Evolutionary conservation across 1,140 invertebrate genomes (phyloP).

Genomic region (Caenorhabditis tropicalis): DNA sequence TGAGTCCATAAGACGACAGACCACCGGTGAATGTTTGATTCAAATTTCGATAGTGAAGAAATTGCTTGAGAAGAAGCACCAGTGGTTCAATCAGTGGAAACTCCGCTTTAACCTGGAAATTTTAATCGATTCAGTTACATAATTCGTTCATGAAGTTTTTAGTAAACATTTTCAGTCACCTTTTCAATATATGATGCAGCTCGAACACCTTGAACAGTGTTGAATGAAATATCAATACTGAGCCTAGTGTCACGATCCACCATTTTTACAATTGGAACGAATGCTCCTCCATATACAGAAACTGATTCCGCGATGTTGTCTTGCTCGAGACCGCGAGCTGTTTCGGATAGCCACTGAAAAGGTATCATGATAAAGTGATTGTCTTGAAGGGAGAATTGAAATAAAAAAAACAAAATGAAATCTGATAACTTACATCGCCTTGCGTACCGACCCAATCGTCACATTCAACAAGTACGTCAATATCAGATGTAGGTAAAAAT

Average conservation of each 20-base stretch:
- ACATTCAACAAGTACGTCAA: slow-evolving; percentile 55
- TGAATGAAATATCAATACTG: slow-evolving; percentile 54
- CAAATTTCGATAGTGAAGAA: slow-evolving; percentile 39
- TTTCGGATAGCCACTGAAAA: slow-evolving; percentile 37
- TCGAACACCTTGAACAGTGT: slow-evolving; percentile 53
- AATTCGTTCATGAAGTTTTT: too few species aligned
- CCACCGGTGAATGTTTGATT: slow-evolving; percentile 89
- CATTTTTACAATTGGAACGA: slow-evolving; percentile 54
- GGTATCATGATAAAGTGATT: background rate
- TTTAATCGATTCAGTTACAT: too few species aligned
- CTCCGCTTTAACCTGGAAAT: slow-evolving; percentile 53
- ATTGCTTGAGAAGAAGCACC: slow-evolving; percentile 54
- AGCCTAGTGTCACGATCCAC: slow-evolving; percentile 48
- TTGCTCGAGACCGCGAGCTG: background rate
- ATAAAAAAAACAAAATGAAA: too few species aligned
- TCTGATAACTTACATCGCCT: slow-evolving; percentile 20
- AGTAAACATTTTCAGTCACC: background rate
- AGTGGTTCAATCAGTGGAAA: slow-evolving; percentile 52
- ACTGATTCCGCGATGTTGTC: slow-evolving; percentile 36
- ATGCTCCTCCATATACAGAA: slow-evolving; percentile 29
- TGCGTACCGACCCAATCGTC: slow-evolving; percentile 22
- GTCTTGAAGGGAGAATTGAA: too few species aligned
- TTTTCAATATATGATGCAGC: slow-evolving; percentile 51
- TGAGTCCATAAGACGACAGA: slow-evolving; percentile 96
- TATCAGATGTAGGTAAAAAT: slow-evolving; percentile 52